A percentile compares a stretch with the other conserved stretches of the same genome.
phyloP scores from a whole-genome alignment of 2,888 invertebrate species.

The Trichopoda pennipes region DNA sequence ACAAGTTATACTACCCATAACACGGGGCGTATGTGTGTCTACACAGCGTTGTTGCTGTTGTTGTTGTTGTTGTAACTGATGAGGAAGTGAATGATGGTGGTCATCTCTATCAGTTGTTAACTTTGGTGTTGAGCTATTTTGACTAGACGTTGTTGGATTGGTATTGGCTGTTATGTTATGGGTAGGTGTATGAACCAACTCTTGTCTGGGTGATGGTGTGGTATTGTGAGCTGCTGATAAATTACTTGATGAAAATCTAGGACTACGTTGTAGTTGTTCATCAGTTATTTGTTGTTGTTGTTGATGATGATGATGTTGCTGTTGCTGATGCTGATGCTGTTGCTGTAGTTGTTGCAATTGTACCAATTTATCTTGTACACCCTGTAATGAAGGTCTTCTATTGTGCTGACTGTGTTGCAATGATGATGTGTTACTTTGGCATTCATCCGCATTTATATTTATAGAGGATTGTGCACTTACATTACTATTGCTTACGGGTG shows the following conservation, averaged over 20 bases:
- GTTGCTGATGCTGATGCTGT: slow-evolving; percentile 74
- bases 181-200: slow-evolving; percentile 59
- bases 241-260: slow-evolving; percentile 75
- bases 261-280: slow-evolving; percentile 72
- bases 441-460: slow-evolving; percentile 56
- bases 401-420: slow-evolving; percentile 67
- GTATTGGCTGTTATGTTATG: slow-evolving; percentile 54
- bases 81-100: slow-evolving; percentile 69
- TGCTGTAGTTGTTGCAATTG: slow-evolving; percentile 72
- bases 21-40: slow-evolving; percentile 72
- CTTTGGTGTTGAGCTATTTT: slow-evolving; percentile 69
- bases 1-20: slow-evolving; percentile 77
- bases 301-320: slow-evolving; percentile 70
- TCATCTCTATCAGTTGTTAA: slow-evolving; percentile 69
- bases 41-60: slow-evolving; percentile 64
- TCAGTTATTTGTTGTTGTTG: slow-evolving; percentile 70
- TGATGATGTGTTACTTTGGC: slow-evolving; percentile 38
- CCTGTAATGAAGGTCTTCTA: slow-evolving; percentile 75
- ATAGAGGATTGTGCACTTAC: slow-evolving; percentile 42
- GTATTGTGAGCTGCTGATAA: slow-evolving; percentile 75
- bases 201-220: slow-evolving; percentile 65
- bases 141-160: slow-evolving; percentile 62
- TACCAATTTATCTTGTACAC: slow-evolving; percentile 77
- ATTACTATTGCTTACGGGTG: slow-evolving; percentile 49
- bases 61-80: slow-evolving; percentile 65